Conservation (phyloP, 23 tunicate genomes). For the Ascidia mentula region DNA sequence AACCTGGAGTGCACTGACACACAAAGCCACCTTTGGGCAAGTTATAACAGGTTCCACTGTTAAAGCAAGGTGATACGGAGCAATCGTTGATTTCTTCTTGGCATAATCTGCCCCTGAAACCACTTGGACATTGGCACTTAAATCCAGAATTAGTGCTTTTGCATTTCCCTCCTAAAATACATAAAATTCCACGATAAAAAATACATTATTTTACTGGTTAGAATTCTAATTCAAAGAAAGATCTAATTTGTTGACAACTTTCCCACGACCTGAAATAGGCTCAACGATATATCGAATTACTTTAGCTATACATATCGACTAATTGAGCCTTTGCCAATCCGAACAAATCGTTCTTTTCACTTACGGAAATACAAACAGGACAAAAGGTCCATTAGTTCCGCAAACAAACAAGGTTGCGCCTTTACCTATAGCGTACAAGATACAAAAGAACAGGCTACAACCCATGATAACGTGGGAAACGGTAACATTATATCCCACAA, state of each 20-base stretch:
- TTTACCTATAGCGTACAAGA: not conserved
- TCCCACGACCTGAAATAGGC: not conserved
- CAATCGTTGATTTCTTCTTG: slow-evolving; percentile 4
- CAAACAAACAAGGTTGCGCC: not conserved
- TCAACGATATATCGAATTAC: not conserved
- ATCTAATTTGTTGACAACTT: slow-evolving; percentile 2
- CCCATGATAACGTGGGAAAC: slow-evolving; percentile 42
- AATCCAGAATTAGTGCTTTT: slow-evolving; percentile 6
- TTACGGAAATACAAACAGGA: not conserved
- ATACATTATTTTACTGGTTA: too few relatives aligned
- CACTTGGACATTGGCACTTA: slow-evolving; percentile 22
- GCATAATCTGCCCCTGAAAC: slow-evolving; percentile 21
- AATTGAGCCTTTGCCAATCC: not conserved
- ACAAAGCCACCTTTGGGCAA: slow-evolving; percentile 3
- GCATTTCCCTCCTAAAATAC: slow-evolving; percentile 31
- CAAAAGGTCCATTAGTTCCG: slow-evolving; percentile 6
- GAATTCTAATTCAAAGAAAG: too few relatives aligned
- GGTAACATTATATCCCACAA: slow-evolving; percentile 30
- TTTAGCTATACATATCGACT: not conserved
- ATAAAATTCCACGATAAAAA: not conserved
- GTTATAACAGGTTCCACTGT: slow-evolving; percentile 58
- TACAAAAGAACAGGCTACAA: not conserved
- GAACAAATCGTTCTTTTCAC: not conserved
- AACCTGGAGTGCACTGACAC: slow-evolving; percentile 74
- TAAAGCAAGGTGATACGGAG: slow-evolving; percentile 27